These are phyloP conservation scores for Hipparchia semele DNA, from an alignment of 2,888 invertebrate species.

Conservation along the genomic window DNA sequence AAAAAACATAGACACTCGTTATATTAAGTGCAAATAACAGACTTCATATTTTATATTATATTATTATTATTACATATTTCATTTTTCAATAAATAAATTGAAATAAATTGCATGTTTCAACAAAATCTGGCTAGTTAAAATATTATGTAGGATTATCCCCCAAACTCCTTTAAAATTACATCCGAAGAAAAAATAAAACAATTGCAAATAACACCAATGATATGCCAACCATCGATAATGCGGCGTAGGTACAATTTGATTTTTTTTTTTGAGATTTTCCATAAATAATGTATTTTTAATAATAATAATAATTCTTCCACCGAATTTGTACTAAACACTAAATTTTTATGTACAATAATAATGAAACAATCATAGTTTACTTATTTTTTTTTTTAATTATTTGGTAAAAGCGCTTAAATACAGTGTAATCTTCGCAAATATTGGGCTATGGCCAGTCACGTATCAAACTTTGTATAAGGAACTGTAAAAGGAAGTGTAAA, in stretches of 20 bases:
- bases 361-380: constrained; percentile 55
- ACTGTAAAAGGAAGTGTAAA: too few relatives aligned
- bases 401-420: constrained; percentile 74
- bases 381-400: constrained; percentile 49
- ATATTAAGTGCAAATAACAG: too few relatives aligned
- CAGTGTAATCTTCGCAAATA: constrained; percentile 21
- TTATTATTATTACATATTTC: too few relatives aligned
- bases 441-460: background rate
- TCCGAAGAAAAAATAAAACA: constrained; percentile 22
- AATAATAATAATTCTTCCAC: constrained; percentile 57
- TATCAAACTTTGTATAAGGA: background rate
- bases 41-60: too few relatives aligned
- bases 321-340: constrained; percentile 78
- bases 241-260: constrained; percentile 4
- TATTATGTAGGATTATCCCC: background rate
- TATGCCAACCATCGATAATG: constrained; percentile 40
- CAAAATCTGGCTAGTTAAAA: background rate
- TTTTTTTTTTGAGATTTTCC: constrained; percentile 39
- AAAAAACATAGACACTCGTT: too few relatives aligned
- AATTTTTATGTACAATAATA: constrained; percentile 66
- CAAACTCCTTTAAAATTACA: constrained; percentile 25
- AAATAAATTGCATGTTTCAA: background rate
- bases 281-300: constrained; percentile 35
- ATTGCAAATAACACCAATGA: constrained; percentile 42
- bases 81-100: too few relatives aligned